Evolutionary conservation across 1,140 invertebrate species (phyloP).

Genomic region (Hesperophylax magnus): DNA sequence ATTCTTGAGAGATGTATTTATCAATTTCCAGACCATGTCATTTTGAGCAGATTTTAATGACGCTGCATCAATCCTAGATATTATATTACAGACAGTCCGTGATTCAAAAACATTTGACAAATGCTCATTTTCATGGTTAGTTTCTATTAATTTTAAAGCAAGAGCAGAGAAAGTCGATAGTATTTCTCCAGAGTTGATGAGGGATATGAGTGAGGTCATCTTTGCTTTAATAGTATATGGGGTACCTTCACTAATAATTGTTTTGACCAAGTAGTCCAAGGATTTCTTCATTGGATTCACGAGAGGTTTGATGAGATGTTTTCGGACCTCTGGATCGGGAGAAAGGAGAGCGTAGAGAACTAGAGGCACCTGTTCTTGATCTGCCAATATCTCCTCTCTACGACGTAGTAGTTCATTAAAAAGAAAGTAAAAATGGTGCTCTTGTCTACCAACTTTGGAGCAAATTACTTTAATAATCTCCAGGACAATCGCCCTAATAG

Average conservation of each 20-base stretch:
- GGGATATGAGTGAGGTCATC: conserved; percentile 67
- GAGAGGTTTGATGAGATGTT: conserved; percentile 60
- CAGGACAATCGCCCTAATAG: conserved; percentile 65
- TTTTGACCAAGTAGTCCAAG: conserved; percentile 57
- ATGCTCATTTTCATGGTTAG: conserved; percentile 60
- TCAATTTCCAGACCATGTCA: conserved; percentile 65
- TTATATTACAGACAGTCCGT: conserved; percentile 64
- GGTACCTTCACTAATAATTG: conserved; percentile 56
- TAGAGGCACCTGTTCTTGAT: conserved; percentile 71
- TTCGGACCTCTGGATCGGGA: conserved; percentile 65
- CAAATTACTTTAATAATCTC: conserved; percentile 62
- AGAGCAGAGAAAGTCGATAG: conserved; percentile 61
- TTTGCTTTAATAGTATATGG: conserved; percentile 67
- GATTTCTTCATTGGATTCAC: conserved; percentile 60
- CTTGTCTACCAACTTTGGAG: conserved; percentile 59
- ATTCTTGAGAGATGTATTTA: conserved; percentile 64
- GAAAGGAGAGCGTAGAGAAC: conserved; percentile 69
- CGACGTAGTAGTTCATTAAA: conserved; percentile 60
- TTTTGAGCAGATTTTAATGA: conserved; percentile 61
- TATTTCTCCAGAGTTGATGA: conserved; percentile 71
- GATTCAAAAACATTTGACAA: conserved; percentile 67
- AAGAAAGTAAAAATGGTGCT: conserved; percentile 51
- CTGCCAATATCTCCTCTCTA: conserved; percentile 67
- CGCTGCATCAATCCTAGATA: conserved; percentile 64
- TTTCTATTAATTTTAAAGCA: conserved; percentile 63